These are phyloP conservation scores for Aphaenogaster floridana DNA, from an alignment of 1,140 invertebrate genomes.

Conservation along the genomic window DNA sequence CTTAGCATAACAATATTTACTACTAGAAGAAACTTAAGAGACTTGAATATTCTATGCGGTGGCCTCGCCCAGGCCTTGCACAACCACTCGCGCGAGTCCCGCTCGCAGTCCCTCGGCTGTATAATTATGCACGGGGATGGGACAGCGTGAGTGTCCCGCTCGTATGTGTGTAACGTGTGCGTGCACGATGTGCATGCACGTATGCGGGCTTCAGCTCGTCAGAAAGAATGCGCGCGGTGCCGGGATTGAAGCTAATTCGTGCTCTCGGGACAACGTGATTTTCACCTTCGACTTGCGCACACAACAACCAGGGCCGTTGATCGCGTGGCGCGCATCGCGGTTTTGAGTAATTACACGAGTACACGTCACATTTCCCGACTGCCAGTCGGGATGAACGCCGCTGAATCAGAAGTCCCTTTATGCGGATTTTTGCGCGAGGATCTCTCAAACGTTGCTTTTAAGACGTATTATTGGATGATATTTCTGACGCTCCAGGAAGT, in stretches of 20 bases:
- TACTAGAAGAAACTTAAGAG: constrained; percentile 76
- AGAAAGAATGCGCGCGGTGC: constrained; percentile 40
- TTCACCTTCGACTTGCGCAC: constrained; percentile 22
- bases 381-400: neutral
- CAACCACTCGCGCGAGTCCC: constrained; percentile 48
- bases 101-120: constrained; percentile 52
- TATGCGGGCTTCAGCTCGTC: constrained; percentile 24
- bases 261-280: constrained; percentile 42
- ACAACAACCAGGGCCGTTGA: constrained; percentile 47
- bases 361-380: constrained; percentile 34
- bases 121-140: constrained; percentile 72
- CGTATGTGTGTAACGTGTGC: neutral
- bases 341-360: constrained; percentile 55
- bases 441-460: neutral
- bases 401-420: constrained; percentile 39
- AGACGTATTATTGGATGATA: neutral
- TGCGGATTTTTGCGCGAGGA: neutral
- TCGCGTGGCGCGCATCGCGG: constrained; percentile 26
- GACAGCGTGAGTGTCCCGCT: constrained; percentile 48
- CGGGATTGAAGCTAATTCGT: constrained; percentile 59
- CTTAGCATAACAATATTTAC: constrained; percentile 81
- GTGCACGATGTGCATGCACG: neutral
- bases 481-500: neutral
- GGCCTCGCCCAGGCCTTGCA: constrained; percentile 73
- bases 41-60: constrained; percentile 75